A percentile compares a stretch with the other conserved stretches of the same genome.
These are phyloP conservation scores for Spea multiplicata DNA, from an alignment of 2,113 vertebrate genomes.

Conservation along the genomic window DNA sequence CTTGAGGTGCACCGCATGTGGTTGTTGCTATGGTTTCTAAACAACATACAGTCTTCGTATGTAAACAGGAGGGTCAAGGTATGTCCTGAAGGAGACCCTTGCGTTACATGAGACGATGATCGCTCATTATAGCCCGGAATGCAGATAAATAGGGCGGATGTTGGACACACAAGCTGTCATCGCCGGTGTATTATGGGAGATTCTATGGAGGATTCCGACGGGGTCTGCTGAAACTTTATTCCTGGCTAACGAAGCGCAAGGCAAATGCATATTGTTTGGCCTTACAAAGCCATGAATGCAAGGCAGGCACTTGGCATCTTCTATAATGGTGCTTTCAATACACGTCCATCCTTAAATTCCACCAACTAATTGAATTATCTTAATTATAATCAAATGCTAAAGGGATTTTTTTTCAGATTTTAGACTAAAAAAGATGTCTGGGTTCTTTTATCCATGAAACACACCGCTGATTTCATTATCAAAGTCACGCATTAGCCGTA, in stretches of 20 bases:
- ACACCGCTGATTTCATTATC: too few species aligned
- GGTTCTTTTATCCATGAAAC: too few species aligned
- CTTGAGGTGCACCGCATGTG: background rate
- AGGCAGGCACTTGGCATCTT: background rate
- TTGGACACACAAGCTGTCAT: conserved; percentile 16
- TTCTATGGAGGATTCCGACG: background rate
- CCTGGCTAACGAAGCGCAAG: background rate
- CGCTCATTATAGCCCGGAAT: conserved; percentile 27
- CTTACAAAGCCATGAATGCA: background rate
- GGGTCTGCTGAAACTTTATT: conserved; percentile 2
- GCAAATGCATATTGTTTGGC: background rate
- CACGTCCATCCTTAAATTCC: background rate
- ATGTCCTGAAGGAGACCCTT: conserved; percentile 20
- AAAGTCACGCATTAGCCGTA: too few species aligned
- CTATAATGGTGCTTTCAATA: background rate
- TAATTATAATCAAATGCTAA: background rate
- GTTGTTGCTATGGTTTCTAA: background rate
- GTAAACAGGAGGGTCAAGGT: background rate
- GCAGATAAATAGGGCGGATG: conserved; percentile 13
- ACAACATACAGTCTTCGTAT: background rate
- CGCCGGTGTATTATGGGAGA: background rate
- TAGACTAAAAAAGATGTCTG: too few species aligned
- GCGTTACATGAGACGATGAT: conserved; percentile 9
- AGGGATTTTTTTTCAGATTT: background rate
- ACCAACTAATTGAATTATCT: background rate